These are phyloP conservation scores for Poeciliopsis retropinna DNA, from an alignment of 2,113 vertebrate species.

Conservation along the genomic window DNA sequence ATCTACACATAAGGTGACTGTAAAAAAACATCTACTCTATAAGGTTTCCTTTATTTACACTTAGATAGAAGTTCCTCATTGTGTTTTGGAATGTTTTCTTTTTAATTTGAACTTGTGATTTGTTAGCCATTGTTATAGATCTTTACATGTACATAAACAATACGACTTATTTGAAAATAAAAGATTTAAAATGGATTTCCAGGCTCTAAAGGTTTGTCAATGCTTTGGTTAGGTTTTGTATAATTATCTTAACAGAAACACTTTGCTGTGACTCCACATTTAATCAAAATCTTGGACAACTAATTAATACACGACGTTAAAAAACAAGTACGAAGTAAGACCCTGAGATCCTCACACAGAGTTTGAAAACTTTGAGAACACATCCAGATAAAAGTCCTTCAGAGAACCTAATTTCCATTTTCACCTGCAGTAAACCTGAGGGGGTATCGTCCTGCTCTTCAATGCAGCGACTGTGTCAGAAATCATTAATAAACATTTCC, in stretches of 20 bases:
- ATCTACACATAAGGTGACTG: neutral
- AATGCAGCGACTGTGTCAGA: slow-evolving; percentile 19
- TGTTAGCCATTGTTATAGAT: no score
- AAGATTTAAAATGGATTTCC: neutral
- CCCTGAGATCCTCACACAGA: neutral
- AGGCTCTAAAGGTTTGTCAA: slow-evolving; percentile 1
- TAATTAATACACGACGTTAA: slow-evolving; percentile 11
- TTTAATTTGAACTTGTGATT: neutral
- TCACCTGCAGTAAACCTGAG: slow-evolving; percentile 50
- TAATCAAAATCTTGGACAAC: neutral
- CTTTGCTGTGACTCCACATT: neutral
- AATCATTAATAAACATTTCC: slow-evolving; percentile 17
- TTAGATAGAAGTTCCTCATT: neutral
- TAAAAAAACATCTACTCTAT: neutral
- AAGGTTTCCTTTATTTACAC: neutral
- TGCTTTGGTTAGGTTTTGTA: neutral
- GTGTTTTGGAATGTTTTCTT: neutral
- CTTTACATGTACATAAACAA: no score
- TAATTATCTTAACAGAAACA: neutral
- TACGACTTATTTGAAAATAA: no score
- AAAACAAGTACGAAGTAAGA: slow-evolving; percentile 6
- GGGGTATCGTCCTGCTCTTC: slow-evolving; percentile 12
- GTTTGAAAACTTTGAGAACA: slow-evolving; percentile 27
- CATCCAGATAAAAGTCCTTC: slow-evolving; percentile 21
- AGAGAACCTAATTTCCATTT: slow-evolving; percentile 17